phyloP scores from a whole-genome alignment of 2,888 invertebrate species.

The Nezara viridula region DNA sequence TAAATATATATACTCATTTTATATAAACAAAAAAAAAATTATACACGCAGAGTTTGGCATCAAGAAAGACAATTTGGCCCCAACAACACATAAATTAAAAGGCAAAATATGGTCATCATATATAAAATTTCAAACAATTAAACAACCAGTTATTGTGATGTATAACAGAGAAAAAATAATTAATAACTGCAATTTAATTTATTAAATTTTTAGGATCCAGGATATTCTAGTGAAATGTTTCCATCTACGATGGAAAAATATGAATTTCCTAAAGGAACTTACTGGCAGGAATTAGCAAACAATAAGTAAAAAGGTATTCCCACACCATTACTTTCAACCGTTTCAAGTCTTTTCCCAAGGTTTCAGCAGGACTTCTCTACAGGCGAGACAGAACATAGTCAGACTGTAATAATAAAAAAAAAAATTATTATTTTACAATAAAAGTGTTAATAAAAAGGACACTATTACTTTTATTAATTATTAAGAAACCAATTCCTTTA shows the following conservation, averaged over 20 bases:
- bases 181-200: constrained; percentile 52
- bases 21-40: constrained; percentile 10
- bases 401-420: constrained; percentile 69
- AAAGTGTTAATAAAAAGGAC: neutral
- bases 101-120: neutral
- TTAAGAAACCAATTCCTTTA: neutral
- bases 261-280: constrained; percentile 82
- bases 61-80: constrained; percentile 45
- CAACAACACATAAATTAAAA: constrained; percentile 23
- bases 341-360: neutral
- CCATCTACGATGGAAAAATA: constrained; percentile 78
- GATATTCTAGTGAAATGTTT: constrained; percentile 87
- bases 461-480: neutral
- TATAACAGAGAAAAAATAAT: constrained; percentile 45
- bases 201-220: constrained; percentile 74
- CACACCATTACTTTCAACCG: constrained; percentile 1
- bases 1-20: constrained; percentile 10
- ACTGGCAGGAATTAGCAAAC: constrained; percentile 62
- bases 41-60: neutral
- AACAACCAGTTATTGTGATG: constrained; percentile 47
- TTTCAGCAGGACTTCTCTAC: constrained; percentile 49
- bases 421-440: neutral
- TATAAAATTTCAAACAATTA: neutral
- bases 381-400: constrained; percentile 72
- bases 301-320: constrained; percentile 47